Conservation (phyloP, 2,113 vertebrate species). For the Marmota flaviventris region DNA sequence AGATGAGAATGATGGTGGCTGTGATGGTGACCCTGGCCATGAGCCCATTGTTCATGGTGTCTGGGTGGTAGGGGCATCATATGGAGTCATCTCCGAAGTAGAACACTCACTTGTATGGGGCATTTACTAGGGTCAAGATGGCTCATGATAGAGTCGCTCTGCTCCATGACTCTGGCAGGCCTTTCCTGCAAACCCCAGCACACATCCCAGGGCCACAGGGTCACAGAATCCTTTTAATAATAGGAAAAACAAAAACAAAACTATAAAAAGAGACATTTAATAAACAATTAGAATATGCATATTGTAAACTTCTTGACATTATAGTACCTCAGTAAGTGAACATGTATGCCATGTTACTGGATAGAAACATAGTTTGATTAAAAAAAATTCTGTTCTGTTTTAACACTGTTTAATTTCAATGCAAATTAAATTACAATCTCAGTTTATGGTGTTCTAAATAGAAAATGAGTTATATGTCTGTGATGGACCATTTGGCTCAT, state of each 20-base stretch:
- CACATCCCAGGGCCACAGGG: no score
- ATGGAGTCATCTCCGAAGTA: no score
- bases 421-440: neutral
- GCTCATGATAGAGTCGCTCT: no score
- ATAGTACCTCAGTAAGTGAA: slow-evolving; percentile 11
- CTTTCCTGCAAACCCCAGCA: no score
- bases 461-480: neutral
- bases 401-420: neutral
- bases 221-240: neutral
- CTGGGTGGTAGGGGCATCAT: no score
- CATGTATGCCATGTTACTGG: neutral
- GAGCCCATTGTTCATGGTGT: no score
- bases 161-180: no score
- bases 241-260: neutral
- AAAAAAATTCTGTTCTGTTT: neutral
- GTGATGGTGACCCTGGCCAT: no score
- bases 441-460: slow-evolving; percentile 40
- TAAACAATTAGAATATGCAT: neutral
- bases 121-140: no score
- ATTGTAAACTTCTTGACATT: neutral
- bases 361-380: neutral
- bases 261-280: neutral
- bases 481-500: neutral
- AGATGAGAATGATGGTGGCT: no score
- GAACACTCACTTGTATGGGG: no score